phyloP scores from a whole-genome alignment of 1,140 invertebrate genomes.

The Streblospio benedicti region DNA sequence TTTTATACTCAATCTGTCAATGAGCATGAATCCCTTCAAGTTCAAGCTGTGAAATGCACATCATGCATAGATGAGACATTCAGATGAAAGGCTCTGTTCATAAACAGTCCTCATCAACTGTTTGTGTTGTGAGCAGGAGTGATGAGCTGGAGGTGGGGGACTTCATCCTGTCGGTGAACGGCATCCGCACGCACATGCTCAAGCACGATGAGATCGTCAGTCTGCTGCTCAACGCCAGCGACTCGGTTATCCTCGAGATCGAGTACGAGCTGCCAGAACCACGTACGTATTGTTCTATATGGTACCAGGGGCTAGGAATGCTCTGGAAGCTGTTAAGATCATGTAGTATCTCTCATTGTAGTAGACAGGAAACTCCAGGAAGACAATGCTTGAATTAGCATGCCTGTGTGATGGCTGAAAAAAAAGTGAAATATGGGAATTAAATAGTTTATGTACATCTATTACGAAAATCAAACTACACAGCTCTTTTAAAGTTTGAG shows the following conservation, averaged over 20 bases:
- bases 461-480: too few relatives aligned
- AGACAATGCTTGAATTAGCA: neutral
- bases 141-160: conserved; percentile 64
- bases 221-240: conserved; percentile 64
- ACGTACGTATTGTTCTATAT: conserved; percentile 55
- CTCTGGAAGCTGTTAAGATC: neutral
- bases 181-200: conserved; percentile 64
- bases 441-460: neutral
- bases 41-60: neutral
- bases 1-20: neutral
- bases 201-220: conserved; percentile 70
- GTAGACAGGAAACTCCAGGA: neutral
- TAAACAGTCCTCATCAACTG: neutral
- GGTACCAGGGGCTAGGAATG: too few relatives aligned
- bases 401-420: neutral
- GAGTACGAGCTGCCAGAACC: conserved; percentile 69
- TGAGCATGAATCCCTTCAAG: neutral
- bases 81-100: neutral
- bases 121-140: conserved; percentile 36
- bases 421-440: neutral
- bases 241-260: conserved; percentile 65
- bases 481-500: too few relatives aligned
- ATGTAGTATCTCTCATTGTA: neutral
- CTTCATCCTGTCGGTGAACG: conserved; percentile 69
- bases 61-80: neutral